Conservation (phyloP, 2,113 vertebrate genomes). For the Ochotona princeps region DNA sequence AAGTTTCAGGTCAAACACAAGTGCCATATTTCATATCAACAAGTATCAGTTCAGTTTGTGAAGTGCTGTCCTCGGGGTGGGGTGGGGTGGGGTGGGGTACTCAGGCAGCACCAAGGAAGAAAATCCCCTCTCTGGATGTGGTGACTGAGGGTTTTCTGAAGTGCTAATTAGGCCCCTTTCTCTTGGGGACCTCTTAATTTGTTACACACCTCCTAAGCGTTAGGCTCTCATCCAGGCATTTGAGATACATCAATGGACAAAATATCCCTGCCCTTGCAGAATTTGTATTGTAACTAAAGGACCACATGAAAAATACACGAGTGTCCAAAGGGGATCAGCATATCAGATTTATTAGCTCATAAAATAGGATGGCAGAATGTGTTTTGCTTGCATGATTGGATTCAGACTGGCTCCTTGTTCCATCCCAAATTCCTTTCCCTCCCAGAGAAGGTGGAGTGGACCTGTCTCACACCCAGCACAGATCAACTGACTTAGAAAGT, state of each 20-base stretch:
- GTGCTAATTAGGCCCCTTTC: background rate
- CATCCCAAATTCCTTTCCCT: background rate
- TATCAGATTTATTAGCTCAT: constrained; percentile 5
- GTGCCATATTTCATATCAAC: background rate
- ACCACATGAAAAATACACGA: background rate
- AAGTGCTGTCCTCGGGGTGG: background rate
- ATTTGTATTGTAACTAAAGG: background rate
- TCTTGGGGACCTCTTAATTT: background rate
- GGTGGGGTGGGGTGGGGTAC: no score
- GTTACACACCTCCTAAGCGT: background rate
- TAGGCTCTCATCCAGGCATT: constrained; percentile 13
- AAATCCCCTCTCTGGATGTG: background rate
- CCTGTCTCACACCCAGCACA: background rate
- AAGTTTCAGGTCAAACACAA: background rate
- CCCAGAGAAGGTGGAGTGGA: background rate
- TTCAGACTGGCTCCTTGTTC: background rate
- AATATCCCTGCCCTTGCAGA: background rate
- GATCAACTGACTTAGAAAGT: background rate
- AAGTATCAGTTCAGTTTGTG: background rate
- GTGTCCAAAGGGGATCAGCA: background rate
- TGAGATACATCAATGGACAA: background rate
- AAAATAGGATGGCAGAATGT: background rate
- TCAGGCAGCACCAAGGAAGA: background rate
- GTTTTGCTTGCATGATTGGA: background rate
- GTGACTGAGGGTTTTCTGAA: background rate